Percentiles rank a stretch among this genome's conserved stretches.
Evolutionary conservation across 2,797 vertebrate genomes (phyloP).

Genomic region (Coreius guichenoti): DNA sequence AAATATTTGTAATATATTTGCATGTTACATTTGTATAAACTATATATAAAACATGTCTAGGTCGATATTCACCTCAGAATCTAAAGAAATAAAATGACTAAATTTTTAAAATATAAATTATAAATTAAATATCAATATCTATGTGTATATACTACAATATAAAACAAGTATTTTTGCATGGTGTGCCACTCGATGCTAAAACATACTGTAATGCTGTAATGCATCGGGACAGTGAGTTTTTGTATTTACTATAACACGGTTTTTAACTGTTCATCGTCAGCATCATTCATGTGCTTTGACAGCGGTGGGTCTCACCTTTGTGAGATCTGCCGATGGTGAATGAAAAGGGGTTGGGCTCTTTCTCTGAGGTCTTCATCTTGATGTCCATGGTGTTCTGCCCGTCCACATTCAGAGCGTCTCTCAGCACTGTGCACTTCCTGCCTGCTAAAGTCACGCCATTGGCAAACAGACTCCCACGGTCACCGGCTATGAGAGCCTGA

Average conservation of each 20-base stretch:
- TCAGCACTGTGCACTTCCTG: slow-evolving; percentile 58
- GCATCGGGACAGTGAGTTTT: not conserved
- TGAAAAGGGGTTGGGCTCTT: slow-evolving; percentile 36
- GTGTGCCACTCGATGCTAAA: not conserved
- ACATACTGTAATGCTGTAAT: not conserved
- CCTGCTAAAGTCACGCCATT: slow-evolving; percentile 53
- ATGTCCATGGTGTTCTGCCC: slow-evolving; percentile 60
- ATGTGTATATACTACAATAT: not conserved
- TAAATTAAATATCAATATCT: not conserved
- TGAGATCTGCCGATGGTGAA: slow-evolving; percentile 52
- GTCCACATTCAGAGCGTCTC: slow-evolving; percentile 26
- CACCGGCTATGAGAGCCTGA: not conserved
- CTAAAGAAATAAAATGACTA: not conserved
- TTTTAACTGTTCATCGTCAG: too few species aligned
- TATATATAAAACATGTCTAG: not conserved
- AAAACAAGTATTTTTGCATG: not conserved
- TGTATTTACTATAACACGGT: not conserved
- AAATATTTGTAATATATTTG: too few species aligned
- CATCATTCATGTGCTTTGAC: too few species aligned
- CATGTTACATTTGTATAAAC: too few species aligned
- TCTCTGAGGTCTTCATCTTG: slow-evolving; percentile 56
- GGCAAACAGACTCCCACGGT: slow-evolving; percentile 41
- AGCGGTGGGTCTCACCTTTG: not conserved
- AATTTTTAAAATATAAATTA: not conserved
- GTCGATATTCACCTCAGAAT: too few species aligned